Percentiles rank a stretch among this genome's conserved stretches.
Conservation (phyloP, 2,888 invertebrate genomes). For the Erannis defoliaria region DNA sequence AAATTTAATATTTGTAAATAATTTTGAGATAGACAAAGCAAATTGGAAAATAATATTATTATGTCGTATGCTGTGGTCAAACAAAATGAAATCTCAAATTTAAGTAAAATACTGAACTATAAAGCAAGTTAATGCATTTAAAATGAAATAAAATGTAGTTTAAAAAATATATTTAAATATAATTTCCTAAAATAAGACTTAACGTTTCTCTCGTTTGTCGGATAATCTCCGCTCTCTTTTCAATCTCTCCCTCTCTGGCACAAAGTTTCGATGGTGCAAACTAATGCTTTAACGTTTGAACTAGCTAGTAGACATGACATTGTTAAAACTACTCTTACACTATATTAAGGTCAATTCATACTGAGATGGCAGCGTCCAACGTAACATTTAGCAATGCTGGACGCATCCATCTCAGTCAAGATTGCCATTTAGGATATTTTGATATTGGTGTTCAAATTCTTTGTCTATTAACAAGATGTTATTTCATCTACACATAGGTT, state of each 20-base stretch:
- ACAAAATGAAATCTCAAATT: slow-evolving; percentile 21
- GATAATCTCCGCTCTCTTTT: slow-evolving; percentile 46
- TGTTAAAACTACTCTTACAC: slow-evolving; percentile 12
- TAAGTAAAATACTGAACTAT: neutral
- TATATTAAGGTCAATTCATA: neutral
- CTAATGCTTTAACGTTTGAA: slow-evolving; percentile 56
- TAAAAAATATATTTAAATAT: slow-evolving; percentile 22
- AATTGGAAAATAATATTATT: neutral
- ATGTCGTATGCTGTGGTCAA: neutral
- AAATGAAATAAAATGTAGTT: slow-evolving; percentile 18
- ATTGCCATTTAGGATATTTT: slow-evolving; percentile 11
- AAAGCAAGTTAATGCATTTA: slow-evolving; percentile 4
- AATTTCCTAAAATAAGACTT: slow-evolving; percentile 30
- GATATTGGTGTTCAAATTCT: slow-evolving; percentile 29
- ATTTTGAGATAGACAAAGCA: neutral
- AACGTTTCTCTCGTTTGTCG: slow-evolving; percentile 14
- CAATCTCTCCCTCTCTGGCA: slow-evolving; percentile 35
- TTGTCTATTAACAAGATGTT: slow-evolving; percentile 17
- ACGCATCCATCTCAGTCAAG: neutral
- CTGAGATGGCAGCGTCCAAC: neutral
- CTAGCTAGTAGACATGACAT: slow-evolving; percentile 40
- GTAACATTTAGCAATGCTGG: neutral
- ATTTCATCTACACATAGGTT: slow-evolving; percentile 5
- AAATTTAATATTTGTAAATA: slow-evolving; percentile 3
- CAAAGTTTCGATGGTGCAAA: slow-evolving; percentile 60